Base-by-base conservation (phyloP, 2,888 invertebrate species). In the Saturnia japonica region DNA sequence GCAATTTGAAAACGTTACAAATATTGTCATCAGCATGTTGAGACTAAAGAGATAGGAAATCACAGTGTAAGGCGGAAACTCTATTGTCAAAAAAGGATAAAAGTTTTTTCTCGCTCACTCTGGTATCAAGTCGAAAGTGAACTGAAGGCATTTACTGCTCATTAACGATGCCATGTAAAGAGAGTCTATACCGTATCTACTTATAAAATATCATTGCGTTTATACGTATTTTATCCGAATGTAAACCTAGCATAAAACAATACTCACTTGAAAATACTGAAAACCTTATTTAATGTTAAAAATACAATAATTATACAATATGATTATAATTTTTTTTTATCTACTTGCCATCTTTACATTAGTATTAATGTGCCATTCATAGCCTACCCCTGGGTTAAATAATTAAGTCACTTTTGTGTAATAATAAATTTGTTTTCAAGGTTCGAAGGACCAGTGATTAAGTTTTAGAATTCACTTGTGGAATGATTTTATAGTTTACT, bases 291-390 rank as follows among this genome's bases (percentile, higher is more conserved):
- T 28, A 43, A 22, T 25, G 57, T 25, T 42, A 60, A 22, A 69
- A 34, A 47, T 28, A 34, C n/a, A 45, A 40, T 64, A 16, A 64
- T 69, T 34, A 34, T n/a, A n/a, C n/a, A n/a, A 69, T 22, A 62
- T 47, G 69, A 69, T 47, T 68, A n/a, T 40, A 34, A 69, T 64
- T 34, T n/a, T 67, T 43, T 34, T 68, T 28, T 43, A 57, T 40
- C 34, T 28, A 47, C 28, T 47, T 51, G 47, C 47, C 62, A 45
- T 12, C 43, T 47, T 66, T 47, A 47, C 40, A 22, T 40, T 47
- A 47, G 57, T 69, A 66, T 60, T 68, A 60, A 43, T n/a, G 64
- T 60, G 28, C 57, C 25, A 60, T 60, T 60, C 57, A 25, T 60
- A 60, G 14, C 14, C 57, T 60, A 28, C 14, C 57, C 7, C 28